Conservation (phyloP, 2,797 vertebrate genomes). For the Enteromius fasciolatus region DNA sequence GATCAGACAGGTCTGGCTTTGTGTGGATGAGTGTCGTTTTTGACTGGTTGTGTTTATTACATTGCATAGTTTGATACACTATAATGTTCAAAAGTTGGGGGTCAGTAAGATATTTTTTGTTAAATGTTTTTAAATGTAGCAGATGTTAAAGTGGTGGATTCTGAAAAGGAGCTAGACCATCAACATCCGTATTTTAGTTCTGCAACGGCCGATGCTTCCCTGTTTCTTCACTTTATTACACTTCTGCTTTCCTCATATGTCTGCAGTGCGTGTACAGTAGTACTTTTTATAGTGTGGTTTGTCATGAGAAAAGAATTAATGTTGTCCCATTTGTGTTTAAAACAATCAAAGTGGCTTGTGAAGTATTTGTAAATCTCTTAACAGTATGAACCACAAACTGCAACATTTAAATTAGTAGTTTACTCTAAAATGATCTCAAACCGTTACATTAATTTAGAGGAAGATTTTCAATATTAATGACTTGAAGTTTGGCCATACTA, state of each 20-base stretch:
- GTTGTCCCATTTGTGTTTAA: not conserved
- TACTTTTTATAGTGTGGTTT: not conserved
- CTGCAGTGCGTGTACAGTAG: not conserved
- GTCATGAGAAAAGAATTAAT: not conserved
- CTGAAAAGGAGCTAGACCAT: not conserved
- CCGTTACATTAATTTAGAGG: not conserved
- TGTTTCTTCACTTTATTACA: conserved; percentile 7
- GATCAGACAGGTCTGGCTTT: no score
- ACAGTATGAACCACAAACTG: no score
- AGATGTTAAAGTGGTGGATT: not conserved
- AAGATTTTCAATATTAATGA: not conserved
- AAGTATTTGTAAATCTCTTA: not conserved
- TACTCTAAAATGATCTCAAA: not conserved
- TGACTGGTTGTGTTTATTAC: not conserved
- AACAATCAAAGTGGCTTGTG: not conserved
- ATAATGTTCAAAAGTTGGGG: not conserved
- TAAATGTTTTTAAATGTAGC: no score
- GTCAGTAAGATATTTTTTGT: no score
- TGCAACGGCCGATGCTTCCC: conserved; percentile 34
- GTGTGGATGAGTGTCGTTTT: not conserved
- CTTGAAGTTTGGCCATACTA: not conserved
- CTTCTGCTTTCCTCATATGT: conserved; percentile 30
- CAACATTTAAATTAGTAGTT: not conserved
- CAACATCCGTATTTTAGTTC: conserved; percentile 46
- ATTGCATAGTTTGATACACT: not conserved